A percentile compares a stretch with the other conserved stretches of the same genome.
These are phyloP conservation scores for Antennarius maculatus DNA, from an alignment of 2,797 vertebrate genomes.

Conservation along the genomic window DNA sequence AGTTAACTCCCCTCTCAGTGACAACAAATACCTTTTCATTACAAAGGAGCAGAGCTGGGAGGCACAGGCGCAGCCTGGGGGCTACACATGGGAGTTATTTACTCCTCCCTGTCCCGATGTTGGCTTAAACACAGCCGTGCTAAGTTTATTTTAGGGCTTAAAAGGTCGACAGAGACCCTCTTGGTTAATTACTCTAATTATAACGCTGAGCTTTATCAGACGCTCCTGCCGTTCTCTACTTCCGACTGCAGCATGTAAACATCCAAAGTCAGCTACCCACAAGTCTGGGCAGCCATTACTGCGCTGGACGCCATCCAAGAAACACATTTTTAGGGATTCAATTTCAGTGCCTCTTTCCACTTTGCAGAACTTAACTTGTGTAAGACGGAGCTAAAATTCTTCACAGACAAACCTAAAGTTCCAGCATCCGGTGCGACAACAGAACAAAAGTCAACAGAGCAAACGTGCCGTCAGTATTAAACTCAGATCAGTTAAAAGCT, in stretches of 20 bases:
- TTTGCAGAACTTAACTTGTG: conserved; percentile 54
- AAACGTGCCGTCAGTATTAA: not conserved
- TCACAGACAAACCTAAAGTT: conserved; percentile 11
- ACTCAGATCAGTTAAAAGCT: conserved; percentile 6
- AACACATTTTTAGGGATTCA: conserved; percentile 81
- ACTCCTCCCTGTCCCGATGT: conserved; percentile 66
- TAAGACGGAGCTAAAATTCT: conserved; percentile 32
- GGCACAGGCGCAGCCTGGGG: conserved; percentile 68
- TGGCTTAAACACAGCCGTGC: conserved; percentile 66
- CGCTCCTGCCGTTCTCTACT: conserved; percentile 71
- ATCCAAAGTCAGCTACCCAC: conserved; percentile 73
- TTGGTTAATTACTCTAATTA: conserved; percentile 78
- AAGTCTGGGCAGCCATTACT: conserved; percentile 74
- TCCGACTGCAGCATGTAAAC: conserved; percentile 74
- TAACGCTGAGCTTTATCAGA: conserved; percentile 76
- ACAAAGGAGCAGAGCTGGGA: conserved; percentile 74
- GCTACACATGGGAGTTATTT: conserved; percentile 82
- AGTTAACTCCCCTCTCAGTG: conserved; percentile 76
- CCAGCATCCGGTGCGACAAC: conserved; percentile 2
- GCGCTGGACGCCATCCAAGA: conserved; percentile 76
- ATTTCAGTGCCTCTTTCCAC: conserved; percentile 75
- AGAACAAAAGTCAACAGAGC: not conserved
- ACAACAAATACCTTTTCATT: conserved; percentile 85
- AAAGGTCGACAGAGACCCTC: conserved; percentile 68
- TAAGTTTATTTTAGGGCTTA: conserved; percentile 77